These are phyloP conservation scores for Leiothrix lutea DNA, from an alignment of 2,113 vertebrate species.

Conservation along the genomic window DNA sequence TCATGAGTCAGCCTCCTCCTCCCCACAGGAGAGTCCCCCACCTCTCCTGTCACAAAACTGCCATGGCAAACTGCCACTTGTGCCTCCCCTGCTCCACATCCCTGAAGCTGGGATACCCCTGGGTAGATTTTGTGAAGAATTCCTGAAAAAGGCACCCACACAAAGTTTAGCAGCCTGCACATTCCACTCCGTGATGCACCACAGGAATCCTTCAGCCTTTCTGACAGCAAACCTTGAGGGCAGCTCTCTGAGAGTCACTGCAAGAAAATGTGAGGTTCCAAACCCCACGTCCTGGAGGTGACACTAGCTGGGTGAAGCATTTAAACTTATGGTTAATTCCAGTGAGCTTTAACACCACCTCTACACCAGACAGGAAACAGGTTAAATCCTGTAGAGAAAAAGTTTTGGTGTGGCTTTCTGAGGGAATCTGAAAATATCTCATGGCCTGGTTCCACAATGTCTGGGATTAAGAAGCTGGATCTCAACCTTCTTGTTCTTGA, in stretches of 20 bases:
- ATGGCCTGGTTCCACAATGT: not conserved
- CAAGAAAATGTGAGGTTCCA: not conserved
- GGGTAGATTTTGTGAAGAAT: not conserved
- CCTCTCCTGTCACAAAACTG: not conserved
- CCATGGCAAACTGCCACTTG: not conserved
- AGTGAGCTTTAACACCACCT: not conserved
- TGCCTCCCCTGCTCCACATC: not conserved
- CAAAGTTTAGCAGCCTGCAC: not conserved
- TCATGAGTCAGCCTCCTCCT: not conserved
- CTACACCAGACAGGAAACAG: not conserved
- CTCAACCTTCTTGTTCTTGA: not conserved
- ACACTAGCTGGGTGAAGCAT: not conserved
- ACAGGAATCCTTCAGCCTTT: not conserved
- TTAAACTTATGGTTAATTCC: not conserved
- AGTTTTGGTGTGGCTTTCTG: not conserved
- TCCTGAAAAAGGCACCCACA: not conserved
- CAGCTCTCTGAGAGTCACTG: not conserved
- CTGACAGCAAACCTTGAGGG: not conserved
- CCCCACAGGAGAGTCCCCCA: not conserved
- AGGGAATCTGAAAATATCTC: not conserved
- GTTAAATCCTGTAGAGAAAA: not conserved
- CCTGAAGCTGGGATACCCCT: not conserved
- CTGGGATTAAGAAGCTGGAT: not conserved
- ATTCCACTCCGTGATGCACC: fast-evolving
- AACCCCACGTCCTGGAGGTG: not conserved